Percentiles rank a stretch among this genome's conserved stretches.
phyloP scores from a whole-genome alignment of 2,888 invertebrate species.

The Epirrhoe tristata region DNA sequence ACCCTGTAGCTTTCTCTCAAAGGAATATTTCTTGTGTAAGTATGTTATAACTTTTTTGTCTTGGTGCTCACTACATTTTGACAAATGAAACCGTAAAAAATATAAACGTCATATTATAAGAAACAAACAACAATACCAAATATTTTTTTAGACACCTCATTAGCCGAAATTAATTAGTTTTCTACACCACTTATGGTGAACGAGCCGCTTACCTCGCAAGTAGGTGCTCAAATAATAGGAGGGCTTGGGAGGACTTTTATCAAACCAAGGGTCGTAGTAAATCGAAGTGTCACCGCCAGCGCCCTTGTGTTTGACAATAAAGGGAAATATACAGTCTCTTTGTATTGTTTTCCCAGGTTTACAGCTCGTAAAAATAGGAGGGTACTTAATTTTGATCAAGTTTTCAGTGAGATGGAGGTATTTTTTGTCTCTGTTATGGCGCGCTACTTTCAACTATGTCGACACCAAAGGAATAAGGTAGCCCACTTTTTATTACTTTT shows the following conservation, averaged over 20 bases:
- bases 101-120: not conserved
- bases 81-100: no score
- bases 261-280: conserved; percentile 77
- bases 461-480: not conserved
- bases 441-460: not conserved
- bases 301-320: conserved; percentile 75
- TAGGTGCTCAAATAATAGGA: conserved; percentile 64
- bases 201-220: conserved; percentile 42
- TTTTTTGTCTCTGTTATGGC: not conserved
- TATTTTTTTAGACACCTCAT: conserved; percentile 44
- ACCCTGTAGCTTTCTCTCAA: no score
- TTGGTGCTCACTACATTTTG: no score
- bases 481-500: no score
- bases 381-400: conserved; percentile 43
- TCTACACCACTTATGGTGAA: conserved; percentile 46
- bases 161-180: conserved; percentile 47
- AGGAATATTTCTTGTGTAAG: no score
- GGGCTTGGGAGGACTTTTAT: conserved; percentile 73
- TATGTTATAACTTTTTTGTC: no score
- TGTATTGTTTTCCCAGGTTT: conserved; percentile 59
- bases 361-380: conserved; percentile 43
- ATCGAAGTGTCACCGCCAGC: conserved; percentile 80
- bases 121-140: conserved; percentile 30
- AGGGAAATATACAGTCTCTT: conserved; percentile 72
- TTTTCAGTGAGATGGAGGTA: conserved; percentile 21